These are phyloP conservation scores for Euthynnus affinis DNA, from an alignment of 2,797 vertebrate species.

Conservation along the genomic window DNA sequence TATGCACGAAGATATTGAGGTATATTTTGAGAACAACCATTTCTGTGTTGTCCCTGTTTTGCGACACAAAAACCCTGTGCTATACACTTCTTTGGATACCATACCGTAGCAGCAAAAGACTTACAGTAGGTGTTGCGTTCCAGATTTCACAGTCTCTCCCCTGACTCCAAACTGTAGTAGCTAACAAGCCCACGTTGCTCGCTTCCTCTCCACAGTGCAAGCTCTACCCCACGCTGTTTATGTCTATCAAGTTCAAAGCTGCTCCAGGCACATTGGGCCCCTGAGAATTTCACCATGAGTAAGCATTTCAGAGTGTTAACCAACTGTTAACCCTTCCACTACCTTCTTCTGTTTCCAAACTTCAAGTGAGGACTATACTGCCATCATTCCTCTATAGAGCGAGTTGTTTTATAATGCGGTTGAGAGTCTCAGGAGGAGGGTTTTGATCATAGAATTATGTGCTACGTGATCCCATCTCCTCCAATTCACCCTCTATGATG, in stretches of 20 bases:
- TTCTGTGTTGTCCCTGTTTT: constrained; percentile 8
- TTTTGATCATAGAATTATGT: constrained; percentile 58
- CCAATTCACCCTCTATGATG: constrained; percentile 54
- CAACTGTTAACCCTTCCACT: constrained; percentile 51
- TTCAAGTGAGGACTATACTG: constrained; percentile 3
- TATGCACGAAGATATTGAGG: constrained; percentile 9
- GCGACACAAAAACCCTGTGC: neutral
- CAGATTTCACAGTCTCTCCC: neutral
- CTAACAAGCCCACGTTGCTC: constrained; percentile 36
- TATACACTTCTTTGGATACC: neutral
- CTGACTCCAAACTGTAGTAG: constrained; percentile 45
- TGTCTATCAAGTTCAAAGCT: constrained; percentile 71
- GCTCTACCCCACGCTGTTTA: constrained; percentile 62
- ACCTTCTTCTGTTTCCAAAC: constrained; percentile 26
- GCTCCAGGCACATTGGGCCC: constrained; percentile 48
- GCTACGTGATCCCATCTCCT: constrained; percentile 60
- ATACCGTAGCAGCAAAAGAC: constrained; percentile 1
- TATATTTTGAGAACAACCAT: constrained; percentile 1
- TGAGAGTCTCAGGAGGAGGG: constrained; percentile 45
- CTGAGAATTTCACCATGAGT: constrained; percentile 66
- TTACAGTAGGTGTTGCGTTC: constrained; percentile 9
- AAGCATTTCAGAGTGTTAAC: constrained; percentile 60
- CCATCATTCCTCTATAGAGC: constrained; percentile 21
- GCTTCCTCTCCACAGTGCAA: constrained; percentile 36
- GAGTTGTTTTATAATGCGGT: constrained; percentile 48